A percentile compares a stretch with the other conserved stretches of the same genome.
These are phyloP conservation scores for Triplophysa yarkandensis DNA, from an alignment of 2,797 vertebrate species.

Conservation along the genomic window DNA sequence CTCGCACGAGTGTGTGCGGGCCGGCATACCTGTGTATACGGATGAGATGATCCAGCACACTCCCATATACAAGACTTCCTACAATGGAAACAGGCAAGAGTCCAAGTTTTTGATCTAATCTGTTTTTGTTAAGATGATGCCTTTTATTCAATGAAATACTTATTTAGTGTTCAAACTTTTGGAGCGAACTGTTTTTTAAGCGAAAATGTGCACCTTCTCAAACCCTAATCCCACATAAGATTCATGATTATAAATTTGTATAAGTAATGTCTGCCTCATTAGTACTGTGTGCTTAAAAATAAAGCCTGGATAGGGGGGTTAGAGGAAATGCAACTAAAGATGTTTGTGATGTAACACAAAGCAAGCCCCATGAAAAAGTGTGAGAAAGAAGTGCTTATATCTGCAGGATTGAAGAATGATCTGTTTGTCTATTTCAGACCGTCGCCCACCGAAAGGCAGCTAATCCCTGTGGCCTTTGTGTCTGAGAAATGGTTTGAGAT, in stretches of 20 bases:
- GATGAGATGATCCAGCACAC: conserved; percentile 92
- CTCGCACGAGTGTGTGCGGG: conserved; percentile 94
- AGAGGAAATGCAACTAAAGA: conserved; percentile 16
- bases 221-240: conserved; percentile 11
- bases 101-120: neutral
- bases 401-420: conserved; percentile 54
- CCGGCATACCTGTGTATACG: conserved; percentile 86
- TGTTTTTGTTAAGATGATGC: too few relatives aligned
- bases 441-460: conserved; percentile 94
- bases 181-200: neutral
- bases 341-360: conserved; percentile 2
- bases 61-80: conserved; percentile 90
- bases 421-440: conserved; percentile 80
- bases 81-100: conserved; percentile 95
- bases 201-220: neutral
- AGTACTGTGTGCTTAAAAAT: conserved; percentile 5
- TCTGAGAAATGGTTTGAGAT: conserved; percentile 99
- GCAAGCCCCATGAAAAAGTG: conserved; percentile 10
- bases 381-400: conserved; percentile 23
- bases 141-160: neutral
- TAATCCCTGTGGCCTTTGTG: conserved; percentile 99
- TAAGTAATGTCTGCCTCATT: conserved; percentile 19
- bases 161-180: conserved; percentile 7
- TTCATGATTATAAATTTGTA: conserved; percentile 4
- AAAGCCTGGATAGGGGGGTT: conserved; percentile 24